phyloP scores from a whole-genome alignment of 1,140 invertebrate genomes.

The Latrodectus geometricus region DNA sequence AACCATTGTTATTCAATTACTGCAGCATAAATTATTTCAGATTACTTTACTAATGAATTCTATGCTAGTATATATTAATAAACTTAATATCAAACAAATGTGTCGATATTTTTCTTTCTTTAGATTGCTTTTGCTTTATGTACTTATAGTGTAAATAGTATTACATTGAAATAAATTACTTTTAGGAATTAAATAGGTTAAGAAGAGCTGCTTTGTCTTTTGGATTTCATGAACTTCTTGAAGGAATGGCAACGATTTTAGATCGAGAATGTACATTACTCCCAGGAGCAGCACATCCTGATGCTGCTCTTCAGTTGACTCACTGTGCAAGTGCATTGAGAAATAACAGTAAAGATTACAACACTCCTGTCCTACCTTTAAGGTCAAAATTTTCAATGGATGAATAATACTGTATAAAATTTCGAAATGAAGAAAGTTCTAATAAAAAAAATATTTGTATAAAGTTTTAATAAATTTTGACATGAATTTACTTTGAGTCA shows the following conservation, averaged over 20 bases:
- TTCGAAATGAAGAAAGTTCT: too few relatives aligned
- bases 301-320: slow-evolving; percentile 89
- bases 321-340: slow-evolving; percentile 84
- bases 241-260: slow-evolving; percentile 76
- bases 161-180: not conserved
- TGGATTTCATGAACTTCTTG: slow-evolving; percentile 78
- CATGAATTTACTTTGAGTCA: too few relatives aligned
- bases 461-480: too few relatives aligned
- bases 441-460: too few relatives aligned
- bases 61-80: too few relatives aligned
- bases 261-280: slow-evolving; percentile 89
- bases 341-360: slow-evolving; percentile 66
- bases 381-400: slow-evolving; percentile 54
- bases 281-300: slow-evolving; percentile 82
- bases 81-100: too few relatives aligned
- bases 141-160: too few relatives aligned
- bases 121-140: too few relatives aligned
- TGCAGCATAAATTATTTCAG: too few relatives aligned
- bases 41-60: too few relatives aligned
- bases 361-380: slow-evolving; percentile 45
- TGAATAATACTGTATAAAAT: slow-evolving; percentile 21
- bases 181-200: slow-evolving; percentile 89
- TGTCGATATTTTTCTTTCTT: too few relatives aligned
- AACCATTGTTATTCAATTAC: too few relatives aligned
- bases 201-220: slow-evolving; percentile 88